Conservation (phyloP, 1,140 invertebrate species). For the Apis laboriosa region DNA sequence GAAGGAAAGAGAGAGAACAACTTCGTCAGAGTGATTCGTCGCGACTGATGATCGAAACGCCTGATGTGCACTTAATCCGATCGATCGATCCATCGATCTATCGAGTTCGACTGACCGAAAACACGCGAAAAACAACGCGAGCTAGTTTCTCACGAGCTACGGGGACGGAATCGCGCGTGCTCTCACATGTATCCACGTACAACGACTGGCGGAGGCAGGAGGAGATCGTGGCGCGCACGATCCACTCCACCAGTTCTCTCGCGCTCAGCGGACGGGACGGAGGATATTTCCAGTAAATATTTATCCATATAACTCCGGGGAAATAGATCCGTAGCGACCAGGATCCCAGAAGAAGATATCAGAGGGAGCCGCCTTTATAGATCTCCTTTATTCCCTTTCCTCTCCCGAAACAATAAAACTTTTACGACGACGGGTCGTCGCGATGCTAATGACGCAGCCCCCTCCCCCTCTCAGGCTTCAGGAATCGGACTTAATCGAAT, state of each 20-base stretch:
- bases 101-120: background rate
- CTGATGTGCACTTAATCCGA: background rate
- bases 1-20: no score
- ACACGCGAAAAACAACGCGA: background rate
- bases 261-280: background rate
- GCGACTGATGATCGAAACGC: background rate
- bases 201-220: conserved; percentile 20
- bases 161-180: conserved; percentile 14
- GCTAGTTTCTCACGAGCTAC: conserved; percentile 22
- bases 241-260: background rate
- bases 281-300: conserved; percentile 47
- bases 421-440: background rate
- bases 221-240: conserved; percentile 38
- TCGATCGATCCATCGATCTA: background rate
- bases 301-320: conserved; percentile 22
- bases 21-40: conserved; percentile 7
- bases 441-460: conserved; percentile 15
- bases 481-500: conserved; percentile 20
- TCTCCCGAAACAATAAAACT: background rate
- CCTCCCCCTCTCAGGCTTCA: background rate
- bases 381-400: background rate
- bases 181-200: conserved; percentile 35
- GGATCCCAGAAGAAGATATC: conserved; percentile 3
- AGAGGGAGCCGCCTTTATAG: background rate
- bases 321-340: conserved; percentile 35